Evolutionary conservation across 1,140 invertebrate genomes (phyloP), one percentile per base, ranked within the genome.

Genomic region (Drosophila ficusphila): DNA sequence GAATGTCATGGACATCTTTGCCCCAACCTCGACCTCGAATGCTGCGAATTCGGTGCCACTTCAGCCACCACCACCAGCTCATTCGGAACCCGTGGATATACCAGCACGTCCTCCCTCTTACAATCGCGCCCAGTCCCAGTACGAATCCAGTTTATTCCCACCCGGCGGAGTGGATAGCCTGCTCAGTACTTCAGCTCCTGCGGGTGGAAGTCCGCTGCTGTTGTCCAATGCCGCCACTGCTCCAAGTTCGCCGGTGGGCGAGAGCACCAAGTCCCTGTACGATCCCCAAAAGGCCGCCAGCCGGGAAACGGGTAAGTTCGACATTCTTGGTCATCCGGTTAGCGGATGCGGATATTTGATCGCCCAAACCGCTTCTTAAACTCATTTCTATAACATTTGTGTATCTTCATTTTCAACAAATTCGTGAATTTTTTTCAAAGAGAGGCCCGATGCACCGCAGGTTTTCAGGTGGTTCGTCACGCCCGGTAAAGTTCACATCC

Each of bases 1-100:
- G 27, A 92, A 92, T 69, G 93, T 94, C 14, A 93, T 93, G 85
- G 93, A 92, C 72, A 91, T 93, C 53, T 95, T 94, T 90, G 91
- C 90, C 0, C 14, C 29, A 42, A 4, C 61, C 76, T 53, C 76
- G 6, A 9, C 47, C 9, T 53, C 29, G 11, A 92, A 29, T 36
- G 38, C 42, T 9, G 58, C 38, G 0, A n/a, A 36, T 11, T 48
- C 90, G 49, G 92, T 83, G 53, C 91, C 89, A 73, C 65, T 92
- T 90, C 61, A 92, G 90, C 38, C 78, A 1, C 75, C 78, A 1
- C 75, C 53, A 1, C 54, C 60, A 0, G 25, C 91, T 29, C 93
- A 91, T 19, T 92, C 47, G 34, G 73, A 91, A 6, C 93, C 93
- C 3, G 89, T 93, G 54, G 90, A 92, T 61, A 91, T 93, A 48